A percentile compares a stretch with the other conserved stretches of the same genome.
Conservation (phyloP, 2,113 vertebrate species). For the Psephotus haematonotus region DNA sequence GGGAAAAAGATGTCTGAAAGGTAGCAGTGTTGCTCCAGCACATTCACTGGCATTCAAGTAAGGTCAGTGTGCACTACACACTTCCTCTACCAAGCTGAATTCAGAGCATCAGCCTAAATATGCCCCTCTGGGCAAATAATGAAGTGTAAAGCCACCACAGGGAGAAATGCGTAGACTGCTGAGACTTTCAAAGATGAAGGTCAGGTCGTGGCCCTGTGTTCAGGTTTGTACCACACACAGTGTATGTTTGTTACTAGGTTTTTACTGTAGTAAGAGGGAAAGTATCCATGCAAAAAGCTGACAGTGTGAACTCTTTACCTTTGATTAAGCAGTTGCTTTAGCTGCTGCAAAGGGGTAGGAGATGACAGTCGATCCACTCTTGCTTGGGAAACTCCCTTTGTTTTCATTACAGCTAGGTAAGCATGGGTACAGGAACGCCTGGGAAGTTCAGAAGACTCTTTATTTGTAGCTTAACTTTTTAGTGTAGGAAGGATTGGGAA, state of each 20-base stretch:
- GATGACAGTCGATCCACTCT: not conserved
- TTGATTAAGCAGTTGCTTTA: not conserved
- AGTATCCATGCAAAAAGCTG: not conserved
- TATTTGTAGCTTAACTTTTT: not conserved
- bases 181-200: not conserved
- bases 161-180: not conserved
- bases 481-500: not conserved
- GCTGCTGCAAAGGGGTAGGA: not conserved
- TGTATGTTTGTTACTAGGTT: not conserved
- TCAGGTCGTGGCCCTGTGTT: not conserved
- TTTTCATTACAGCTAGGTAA: not conserved
- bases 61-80: not conserved
- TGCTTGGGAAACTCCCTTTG: not conserved
- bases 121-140: not conserved
- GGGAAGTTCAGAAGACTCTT: not conserved
- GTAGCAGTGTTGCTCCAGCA: not conserved
- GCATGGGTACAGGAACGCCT: not conserved
- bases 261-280: not conserved
- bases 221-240: not conserved
- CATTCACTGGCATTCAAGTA: not conserved
- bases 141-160: not conserved
- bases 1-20: not conserved
- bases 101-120: not conserved
- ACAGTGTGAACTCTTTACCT: not conserved
- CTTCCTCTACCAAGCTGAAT: not conserved